phyloP scores from a whole-genome alignment of 2,113 vertebrate species.

The Synchiropus splendidus region DNA sequence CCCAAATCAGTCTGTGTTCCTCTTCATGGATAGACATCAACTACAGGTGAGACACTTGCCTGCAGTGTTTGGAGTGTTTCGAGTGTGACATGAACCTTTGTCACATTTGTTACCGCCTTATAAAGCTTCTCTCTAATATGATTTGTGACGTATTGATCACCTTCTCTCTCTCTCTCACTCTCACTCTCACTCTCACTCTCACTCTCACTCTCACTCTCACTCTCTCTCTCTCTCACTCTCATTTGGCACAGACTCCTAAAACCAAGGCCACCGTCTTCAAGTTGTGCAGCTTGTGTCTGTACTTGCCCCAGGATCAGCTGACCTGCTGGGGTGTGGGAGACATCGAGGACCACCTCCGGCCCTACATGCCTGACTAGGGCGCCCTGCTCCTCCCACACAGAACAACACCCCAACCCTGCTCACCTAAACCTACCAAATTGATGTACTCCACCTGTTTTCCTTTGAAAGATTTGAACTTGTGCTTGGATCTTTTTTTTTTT shows the following conservation, averaged over 20 bases:
- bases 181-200: too few species aligned
- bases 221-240: too few species aligned
- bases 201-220: too few species aligned
- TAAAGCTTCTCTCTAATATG: neutral
- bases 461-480: constrained; percentile 91
- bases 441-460: constrained; percentile 70
- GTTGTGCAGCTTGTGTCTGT: constrained; percentile 99
- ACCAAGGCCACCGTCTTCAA: constrained; percentile 99
- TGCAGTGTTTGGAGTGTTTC: too few species aligned
- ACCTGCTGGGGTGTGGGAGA: constrained; percentile 97
- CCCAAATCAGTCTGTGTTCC: constrained; percentile 89
- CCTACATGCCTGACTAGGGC: constrained; percentile 96
- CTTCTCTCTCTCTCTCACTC: too few species aligned
- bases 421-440: constrained; percentile 77
- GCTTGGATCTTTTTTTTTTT: constrained; percentile 89
- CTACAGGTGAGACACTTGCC: constrained; percentile 76
- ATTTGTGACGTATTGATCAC: neutral
- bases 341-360: constrained; percentile 95
- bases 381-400: constrained; percentile 28
- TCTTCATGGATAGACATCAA: constrained; percentile 98
- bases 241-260: constrained; percentile 85
- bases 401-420: constrained; percentile 39
- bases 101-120: too few species aligned
- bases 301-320: constrained; percentile 98
- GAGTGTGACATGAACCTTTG: too few species aligned